Evolutionary conservation across 1,140 invertebrate species (phyloP).

Genomic region (Diploscapter pachys): DNA sequence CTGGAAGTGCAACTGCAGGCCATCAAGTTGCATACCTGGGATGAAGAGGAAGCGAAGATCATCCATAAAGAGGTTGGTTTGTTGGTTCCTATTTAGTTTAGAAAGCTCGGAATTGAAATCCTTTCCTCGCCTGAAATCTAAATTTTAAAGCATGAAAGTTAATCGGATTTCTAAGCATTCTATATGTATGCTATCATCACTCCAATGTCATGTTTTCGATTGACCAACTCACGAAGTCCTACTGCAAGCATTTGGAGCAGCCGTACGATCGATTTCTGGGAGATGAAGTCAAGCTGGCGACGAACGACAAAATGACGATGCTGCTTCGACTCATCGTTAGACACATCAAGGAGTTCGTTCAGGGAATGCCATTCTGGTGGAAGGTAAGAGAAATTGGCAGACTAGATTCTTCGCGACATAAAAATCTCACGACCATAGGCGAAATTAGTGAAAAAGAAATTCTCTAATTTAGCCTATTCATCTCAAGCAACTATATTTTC

Average conservation of each 20-base stretch:
- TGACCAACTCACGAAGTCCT: constrained; percentile 9
- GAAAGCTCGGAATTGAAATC: background rate
- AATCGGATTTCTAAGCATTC: background rate
- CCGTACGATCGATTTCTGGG: background rate
- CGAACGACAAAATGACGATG: background rate
- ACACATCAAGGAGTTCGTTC: constrained; percentile 4
- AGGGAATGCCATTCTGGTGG: constrained; percentile 12
- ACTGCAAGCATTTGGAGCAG: constrained; percentile 14
- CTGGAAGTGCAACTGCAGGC: constrained; percentile 18
- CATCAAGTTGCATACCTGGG: constrained; percentile 17
- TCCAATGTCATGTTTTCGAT: background rate
- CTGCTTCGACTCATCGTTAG: constrained; percentile 14
- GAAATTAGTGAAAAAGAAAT: constrained; percentile 1
- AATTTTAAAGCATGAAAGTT: background rate
- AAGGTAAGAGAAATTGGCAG: background rate
- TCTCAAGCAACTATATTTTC: background rate
- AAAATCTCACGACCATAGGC: too few relatives aligned
- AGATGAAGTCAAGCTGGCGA: background rate
- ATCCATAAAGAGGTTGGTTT: constrained; percentile 17
- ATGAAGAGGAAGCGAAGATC: background rate
- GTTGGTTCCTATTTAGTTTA: background rate
- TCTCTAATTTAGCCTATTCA: background rate
- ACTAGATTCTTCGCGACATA: too few relatives aligned
- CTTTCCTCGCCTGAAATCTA: constrained; percentile 1
- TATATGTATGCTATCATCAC: constrained; percentile 3